Base-by-base conservation (phyloP, 2,888 invertebrate species). In the Lottia gigantea region DNA sequence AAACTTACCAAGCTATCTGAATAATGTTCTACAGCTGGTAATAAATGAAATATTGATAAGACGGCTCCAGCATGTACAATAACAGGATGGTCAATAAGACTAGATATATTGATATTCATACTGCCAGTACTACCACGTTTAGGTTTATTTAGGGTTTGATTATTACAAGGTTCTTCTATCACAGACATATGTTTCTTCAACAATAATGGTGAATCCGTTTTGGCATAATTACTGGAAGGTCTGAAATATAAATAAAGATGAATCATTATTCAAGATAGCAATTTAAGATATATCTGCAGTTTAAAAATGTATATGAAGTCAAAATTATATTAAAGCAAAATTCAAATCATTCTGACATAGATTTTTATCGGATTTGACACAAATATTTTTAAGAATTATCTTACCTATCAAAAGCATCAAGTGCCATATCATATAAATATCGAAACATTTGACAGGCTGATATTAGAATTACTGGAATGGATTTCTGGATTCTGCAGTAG, bases 31-130 rank as follows among this genome's bases (percentile, higher is more conserved):
- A 88, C 77, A 19, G 87, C 86, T 4, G 88, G 87, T 31, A 99
- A 89, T n/a, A 99, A 91, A 84, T 95, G 95, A 25, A 98, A 92
- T 91, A 99, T 94, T 77, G 95, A 95, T 62, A 92, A 87, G 6
- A 99, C 95, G 47, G 91, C 91, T 0, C 97, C 97, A 0, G 98
- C 94, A 90, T 99, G 98, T 15, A 98, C 96, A 74, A 98, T 94
- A 83, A 96, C 93, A 66, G 82, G 95, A 62, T 86, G 95, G 94
- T 88, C 86, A 89, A 79, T 92, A 93, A 95, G 89, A 12, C 81
- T 78, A 71, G 70, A 75, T 40, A 86, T 74, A 40, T 78, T 78
- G 45, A 86, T 76, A 7, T 75, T 76, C 69, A 85, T 78, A 73
- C 85, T 87, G 55, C 87, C 86, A 8, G 85, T 87, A 77, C 87